Evolutionary conservation across 2,113 vertebrate species (phyloP).

Genomic region (Phoenicopterus ruber): DNA sequence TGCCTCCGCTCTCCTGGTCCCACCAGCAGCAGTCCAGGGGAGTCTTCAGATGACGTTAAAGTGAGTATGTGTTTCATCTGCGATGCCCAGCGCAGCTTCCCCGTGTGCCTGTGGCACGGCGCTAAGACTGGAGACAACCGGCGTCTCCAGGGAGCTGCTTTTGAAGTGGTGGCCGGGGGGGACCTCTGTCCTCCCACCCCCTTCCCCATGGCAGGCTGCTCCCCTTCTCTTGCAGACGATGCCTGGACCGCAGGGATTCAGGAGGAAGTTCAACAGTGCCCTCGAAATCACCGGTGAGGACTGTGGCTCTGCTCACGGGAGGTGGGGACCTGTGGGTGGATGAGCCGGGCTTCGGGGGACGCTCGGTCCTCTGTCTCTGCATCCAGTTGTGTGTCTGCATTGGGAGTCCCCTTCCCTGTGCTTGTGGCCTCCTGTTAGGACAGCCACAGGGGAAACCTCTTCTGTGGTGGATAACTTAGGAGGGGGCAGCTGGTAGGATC

Average conservation of each 20-base stretch:
- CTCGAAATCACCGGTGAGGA: slow-evolving; percentile 52
- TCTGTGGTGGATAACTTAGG: background rate
- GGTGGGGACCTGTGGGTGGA: background rate
- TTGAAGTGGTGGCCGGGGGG: background rate
- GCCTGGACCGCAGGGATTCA: background rate
- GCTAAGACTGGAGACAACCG: background rate
- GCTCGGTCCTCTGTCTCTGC: accelerated
- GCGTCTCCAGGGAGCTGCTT: background rate
- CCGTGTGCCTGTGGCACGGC: accelerated
- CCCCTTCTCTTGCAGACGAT: slow-evolving; percentile 9
- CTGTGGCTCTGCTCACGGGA: accelerated
- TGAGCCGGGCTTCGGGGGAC: background rate
- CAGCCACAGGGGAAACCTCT: background rate
- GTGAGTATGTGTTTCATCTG: background rate
- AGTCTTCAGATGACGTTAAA: background rate
- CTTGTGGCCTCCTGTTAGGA: background rate
- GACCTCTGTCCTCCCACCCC: background rate
- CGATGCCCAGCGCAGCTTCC: background rate
- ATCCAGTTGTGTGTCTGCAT: background rate
- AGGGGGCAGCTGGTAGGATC: background rate
- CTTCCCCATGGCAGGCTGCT: background rate
- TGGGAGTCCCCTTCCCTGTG: background rate
- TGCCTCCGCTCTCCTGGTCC: background rate
- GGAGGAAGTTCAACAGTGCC: slow-evolving; percentile 51
- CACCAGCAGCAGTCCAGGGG: background rate